Evolutionary conservation across 2,797 vertebrate genomes (phyloP).

Genomic region (Galagoides demidoff): DNA sequence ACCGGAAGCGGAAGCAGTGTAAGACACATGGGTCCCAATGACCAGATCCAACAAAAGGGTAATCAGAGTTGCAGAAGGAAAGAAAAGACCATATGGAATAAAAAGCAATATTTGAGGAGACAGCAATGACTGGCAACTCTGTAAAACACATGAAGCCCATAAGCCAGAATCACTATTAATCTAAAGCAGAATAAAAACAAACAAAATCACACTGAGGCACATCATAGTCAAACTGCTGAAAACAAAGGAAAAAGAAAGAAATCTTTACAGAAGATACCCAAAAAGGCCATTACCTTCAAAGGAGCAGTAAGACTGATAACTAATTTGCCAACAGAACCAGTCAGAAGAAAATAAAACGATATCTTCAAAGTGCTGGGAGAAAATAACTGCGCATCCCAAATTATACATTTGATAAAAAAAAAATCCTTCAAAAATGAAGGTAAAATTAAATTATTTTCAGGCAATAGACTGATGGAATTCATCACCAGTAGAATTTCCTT

Average conservation of each 20-base stretch:
- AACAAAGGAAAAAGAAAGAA: not conserved
- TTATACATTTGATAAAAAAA: conserved; percentile 26
- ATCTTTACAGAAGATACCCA: not conserved
- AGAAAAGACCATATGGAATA: not conserved
- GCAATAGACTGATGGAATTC: conserved; percentile 11
- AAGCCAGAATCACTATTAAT: not conserved
- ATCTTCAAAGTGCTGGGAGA: not conserved
- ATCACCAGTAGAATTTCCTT: conserved; percentile 32
- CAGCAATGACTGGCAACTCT: not conserved
- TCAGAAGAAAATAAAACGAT: conserved; percentile 20
- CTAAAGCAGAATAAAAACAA: not conserved
- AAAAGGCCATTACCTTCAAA: conserved; percentile 4
- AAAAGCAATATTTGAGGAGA: not conserved
- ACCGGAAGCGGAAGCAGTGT: not conserved
- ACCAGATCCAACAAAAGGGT: not conserved
- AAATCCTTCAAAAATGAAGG: conserved; percentile 19
- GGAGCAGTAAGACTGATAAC: not conserved
- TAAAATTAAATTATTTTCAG: conserved; percentile 36
- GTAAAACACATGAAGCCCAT: not conserved
- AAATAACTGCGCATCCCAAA: not conserved
- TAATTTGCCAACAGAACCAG: not conserved
- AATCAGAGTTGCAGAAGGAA: not conserved
- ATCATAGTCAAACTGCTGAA: not conserved
- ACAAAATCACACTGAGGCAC: not conserved
- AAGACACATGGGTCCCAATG: not conserved